Evolutionary conservation across 2,888 invertebrate species (phyloP).

Genomic region (Linnaemya tessellans): DNA sequence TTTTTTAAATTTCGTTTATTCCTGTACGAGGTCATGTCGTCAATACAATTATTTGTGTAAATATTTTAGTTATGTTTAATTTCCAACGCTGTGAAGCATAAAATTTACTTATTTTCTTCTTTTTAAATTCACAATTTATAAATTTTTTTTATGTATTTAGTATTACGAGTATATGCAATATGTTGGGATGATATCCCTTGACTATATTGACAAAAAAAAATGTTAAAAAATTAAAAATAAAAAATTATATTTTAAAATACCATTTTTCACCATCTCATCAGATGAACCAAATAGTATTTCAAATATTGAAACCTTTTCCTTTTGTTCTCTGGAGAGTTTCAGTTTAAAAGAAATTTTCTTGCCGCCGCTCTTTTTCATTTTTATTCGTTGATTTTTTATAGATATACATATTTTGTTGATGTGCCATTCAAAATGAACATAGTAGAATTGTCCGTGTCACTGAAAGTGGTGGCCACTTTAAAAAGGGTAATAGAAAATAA

Average conservation of each 20-base stretch:
- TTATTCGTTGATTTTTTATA: slow-evolving; percentile 3
- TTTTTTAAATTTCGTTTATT: too few relatives aligned
- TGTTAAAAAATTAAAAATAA: not conserved
- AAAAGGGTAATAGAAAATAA: slow-evolving; percentile 32
- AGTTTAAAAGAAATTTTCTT: slow-evolving; percentile 1
- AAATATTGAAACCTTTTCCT: slow-evolving; percentile 5
- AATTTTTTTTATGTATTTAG: too few relatives aligned
- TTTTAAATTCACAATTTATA: too few relatives aligned
- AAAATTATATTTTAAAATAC: not conserved
- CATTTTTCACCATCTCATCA: not conserved
- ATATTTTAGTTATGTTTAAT: too few relatives aligned
- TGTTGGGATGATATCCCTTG: too few relatives aligned
- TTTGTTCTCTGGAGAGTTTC: slow-evolving; percentile 19
- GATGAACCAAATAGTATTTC: not conserved
- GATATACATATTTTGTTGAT: slow-evolving; percentile 27
- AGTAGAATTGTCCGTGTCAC: slow-evolving; percentile 27
- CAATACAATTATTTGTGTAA: too few relatives aligned
- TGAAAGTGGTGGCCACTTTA: slow-evolving; percentile 20
- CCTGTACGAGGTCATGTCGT: too few relatives aligned
- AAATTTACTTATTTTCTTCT: too few relatives aligned
- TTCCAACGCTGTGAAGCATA: too few relatives aligned
- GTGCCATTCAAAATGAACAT: slow-evolving; percentile 31
- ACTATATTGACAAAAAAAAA: too few relatives aligned
- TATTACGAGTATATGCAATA: too few relatives aligned
- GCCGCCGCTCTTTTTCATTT: not conserved